Conservation (phyloP, 2,113 vertebrate species). For the Misgurnus mizolepis region DNA sequence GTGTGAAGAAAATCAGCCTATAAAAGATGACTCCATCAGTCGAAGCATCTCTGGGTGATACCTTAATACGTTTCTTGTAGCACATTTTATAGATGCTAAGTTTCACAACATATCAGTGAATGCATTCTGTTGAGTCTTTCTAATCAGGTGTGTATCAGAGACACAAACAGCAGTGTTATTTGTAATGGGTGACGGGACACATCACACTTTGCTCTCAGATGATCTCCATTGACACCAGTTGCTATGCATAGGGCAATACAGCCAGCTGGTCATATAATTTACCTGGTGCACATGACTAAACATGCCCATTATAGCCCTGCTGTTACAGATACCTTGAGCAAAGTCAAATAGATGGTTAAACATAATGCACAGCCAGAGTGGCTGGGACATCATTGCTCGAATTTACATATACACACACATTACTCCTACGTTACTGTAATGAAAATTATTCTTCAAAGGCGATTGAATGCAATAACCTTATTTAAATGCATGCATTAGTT, state of each 20-base stretch:
- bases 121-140: neutral
- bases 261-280: constrained; percentile 11
- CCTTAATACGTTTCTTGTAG: too few species aligned
- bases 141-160: neutral
- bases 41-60: too few species aligned
- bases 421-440: too few species aligned
- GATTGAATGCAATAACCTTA: too few species aligned
- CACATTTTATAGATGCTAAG: too few species aligned
- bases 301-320: constrained; percentile 33
- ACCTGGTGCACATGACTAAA: constrained; percentile 14
- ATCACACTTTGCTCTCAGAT: neutral
- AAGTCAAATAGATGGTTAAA: neutral
- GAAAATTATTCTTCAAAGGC: too few species aligned
- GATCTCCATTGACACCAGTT: constrained; percentile 26
- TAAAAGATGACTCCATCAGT: too few species aligned
- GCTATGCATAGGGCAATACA: constrained; percentile 11
- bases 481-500: too few species aligned
- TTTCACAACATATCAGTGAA: neutral
- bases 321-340: constrained; percentile 8
- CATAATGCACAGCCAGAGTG: too few species aligned
- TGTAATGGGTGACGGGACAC: neutral
- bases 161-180: neutral
- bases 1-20: too few species aligned
- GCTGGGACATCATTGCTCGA: too few species aligned
- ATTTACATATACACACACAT: too few species aligned